A percentile compares a stretch with the other conserved stretches of the same genome.
Conservation (phyloP, 2,888 invertebrate genomes). For the Caenorhabditis angaria region DNA sequence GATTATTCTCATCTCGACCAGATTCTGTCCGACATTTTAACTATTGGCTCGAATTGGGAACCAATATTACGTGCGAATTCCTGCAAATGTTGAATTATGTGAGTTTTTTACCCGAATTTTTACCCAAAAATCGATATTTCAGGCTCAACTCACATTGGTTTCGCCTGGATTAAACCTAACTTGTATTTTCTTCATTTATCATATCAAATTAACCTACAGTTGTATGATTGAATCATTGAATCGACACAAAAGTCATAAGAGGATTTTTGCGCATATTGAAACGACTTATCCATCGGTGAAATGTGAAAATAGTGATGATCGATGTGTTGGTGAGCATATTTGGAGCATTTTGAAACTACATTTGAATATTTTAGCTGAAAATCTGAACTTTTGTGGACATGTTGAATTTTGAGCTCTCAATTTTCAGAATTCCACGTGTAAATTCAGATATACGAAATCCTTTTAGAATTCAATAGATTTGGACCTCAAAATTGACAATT, state of each 20-base stretch:
- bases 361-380: too few relatives aligned
- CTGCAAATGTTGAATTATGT: conserved; percentile 48
- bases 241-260: conserved; percentile 47
- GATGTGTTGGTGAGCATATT: conserved; percentile 32
- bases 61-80: conserved; percentile 34
- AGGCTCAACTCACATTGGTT: conserved; percentile 45
- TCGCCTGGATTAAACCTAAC: conserved; percentile 58
- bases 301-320: conserved; percentile 40
- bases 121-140: conserved; percentile 9
- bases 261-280: conserved; percentile 50
- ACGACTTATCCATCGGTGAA: conserved; percentile 42
- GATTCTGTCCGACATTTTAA: conserved; percentile 50
- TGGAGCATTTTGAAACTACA: too few relatives aligned
- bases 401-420: too few relatives aligned
- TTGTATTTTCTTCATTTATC: conserved; percentile 59
- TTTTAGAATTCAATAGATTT: too few relatives aligned
- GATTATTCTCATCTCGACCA: conserved; percentile 39
- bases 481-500: too few relatives aligned
- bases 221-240: conserved; percentile 34
- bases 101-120: conserved; percentile 1
- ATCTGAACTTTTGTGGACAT: too few relatives aligned
- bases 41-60: conserved; percentile 50
- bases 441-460: too few relatives aligned
- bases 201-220: conserved; percentile 48
- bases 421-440: too few relatives aligned